Percentiles rank a stretch among this genome's conserved stretches.
Conservation (phyloP, 2,797 vertebrate species). For the Numenius phaeopus region DNA sequence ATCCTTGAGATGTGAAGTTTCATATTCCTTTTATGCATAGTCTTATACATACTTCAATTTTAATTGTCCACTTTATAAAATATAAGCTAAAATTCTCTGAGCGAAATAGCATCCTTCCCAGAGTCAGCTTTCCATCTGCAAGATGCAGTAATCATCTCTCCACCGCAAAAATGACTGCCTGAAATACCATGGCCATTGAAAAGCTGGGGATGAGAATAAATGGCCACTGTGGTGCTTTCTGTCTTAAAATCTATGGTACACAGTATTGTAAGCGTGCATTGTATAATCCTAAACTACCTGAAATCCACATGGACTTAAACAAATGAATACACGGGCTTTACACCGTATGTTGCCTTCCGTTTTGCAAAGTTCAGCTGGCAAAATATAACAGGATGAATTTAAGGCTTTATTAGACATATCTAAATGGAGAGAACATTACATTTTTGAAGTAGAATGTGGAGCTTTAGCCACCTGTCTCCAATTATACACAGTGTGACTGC, state of each 20-base stretch:
- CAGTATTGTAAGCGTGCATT: background rate
- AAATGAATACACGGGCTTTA: background rate
- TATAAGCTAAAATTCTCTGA: background rate
- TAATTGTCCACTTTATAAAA: background rate
- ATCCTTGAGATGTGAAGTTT: background rate
- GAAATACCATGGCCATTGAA: background rate
- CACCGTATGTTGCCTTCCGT: background rate
- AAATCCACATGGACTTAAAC: background rate
- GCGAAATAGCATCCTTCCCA: background rate
- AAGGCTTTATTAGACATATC: slow-evolving; percentile 1
- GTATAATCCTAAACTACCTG: background rate
- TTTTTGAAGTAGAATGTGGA: background rate
- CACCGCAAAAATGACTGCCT: background rate
- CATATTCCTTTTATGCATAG: background rate
- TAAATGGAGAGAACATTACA: background rate
- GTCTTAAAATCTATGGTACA: background rate
- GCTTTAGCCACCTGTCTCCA: slow-evolving; percentile 43
- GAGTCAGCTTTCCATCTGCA: background rate
- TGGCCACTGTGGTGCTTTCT: background rate
- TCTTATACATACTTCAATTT: background rate
- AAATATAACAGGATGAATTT: background rate
- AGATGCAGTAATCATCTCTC: background rate
- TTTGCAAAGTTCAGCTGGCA: background rate
- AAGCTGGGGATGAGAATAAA: background rate
- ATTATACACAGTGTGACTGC: background rate